phyloP scores from a whole-genome alignment of 2,888 invertebrate species.

The Ganaspis brasiliensis region DNA sequence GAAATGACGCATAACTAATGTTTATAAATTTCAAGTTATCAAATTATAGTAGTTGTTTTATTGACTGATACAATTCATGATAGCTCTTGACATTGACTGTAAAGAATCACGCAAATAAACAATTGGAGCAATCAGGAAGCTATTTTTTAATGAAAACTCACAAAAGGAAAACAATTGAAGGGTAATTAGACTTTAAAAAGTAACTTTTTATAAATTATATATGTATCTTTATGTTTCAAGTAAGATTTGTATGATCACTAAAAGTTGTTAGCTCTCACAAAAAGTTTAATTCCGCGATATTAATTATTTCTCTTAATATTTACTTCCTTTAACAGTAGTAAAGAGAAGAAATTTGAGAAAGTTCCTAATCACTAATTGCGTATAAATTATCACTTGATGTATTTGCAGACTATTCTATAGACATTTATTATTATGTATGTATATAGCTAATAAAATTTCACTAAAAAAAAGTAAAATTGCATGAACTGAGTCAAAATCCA shows the following conservation, averaged over 20 bases:
- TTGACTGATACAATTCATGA: neutral
- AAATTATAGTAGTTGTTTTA: neutral
- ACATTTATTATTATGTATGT: no score
- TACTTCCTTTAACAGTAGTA: neutral
- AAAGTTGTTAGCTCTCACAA: neutral
- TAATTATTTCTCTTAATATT: neutral
- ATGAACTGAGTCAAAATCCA: no score
- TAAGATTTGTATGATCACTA: neutral
- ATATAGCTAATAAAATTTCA: no score
- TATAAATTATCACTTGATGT: no score
- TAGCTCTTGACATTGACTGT: neutral
- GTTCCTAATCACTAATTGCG: no score
- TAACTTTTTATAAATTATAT: neutral
- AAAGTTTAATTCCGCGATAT: constrained; percentile 1
- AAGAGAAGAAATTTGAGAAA: constrained; percentile 2
- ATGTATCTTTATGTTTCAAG: no score
- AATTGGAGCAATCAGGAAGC: neutral
- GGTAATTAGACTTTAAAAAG: no score
- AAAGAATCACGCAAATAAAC: constrained; percentile 11
- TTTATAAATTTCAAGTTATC: neutral
- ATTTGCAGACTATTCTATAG: no score
- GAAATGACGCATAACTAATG: neutral
- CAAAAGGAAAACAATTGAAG: no score
- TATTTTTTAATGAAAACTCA: no score
- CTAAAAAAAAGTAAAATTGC: no score